Evolutionary conservation across 1,140 invertebrate genomes (phyloP).

Genomic region (Neuroterus valhalla): DNA sequence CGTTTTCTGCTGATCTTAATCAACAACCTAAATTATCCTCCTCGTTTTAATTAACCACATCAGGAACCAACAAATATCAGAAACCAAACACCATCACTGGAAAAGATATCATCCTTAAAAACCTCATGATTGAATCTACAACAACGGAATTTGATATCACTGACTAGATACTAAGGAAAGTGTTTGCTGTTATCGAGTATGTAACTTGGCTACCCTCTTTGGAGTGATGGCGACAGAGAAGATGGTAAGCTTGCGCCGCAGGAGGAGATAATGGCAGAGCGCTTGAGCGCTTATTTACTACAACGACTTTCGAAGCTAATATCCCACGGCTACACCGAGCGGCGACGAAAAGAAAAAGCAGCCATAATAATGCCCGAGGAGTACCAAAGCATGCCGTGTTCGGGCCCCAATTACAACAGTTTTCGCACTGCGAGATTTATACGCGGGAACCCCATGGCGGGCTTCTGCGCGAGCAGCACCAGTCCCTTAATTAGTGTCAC

Average conservation of each 20-base stretch:
- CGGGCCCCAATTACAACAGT: constrained; percentile 46
- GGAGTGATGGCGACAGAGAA: background rate
- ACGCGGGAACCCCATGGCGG: constrained; percentile 31
- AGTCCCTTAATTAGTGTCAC: constrained; percentile 23
- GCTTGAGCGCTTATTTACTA: constrained; percentile 46
- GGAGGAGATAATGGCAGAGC: constrained; percentile 36
- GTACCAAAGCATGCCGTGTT: constrained; percentile 9
- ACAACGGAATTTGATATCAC: too few relatives aligned
- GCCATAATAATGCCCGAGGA: constrained; percentile 28
- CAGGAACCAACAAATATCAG: too few relatives aligned
- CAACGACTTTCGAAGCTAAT: constrained; percentile 45
- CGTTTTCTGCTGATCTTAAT: constrained; percentile 9
- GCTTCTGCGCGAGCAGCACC: background rate
- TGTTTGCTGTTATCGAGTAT: constrained; percentile 9
- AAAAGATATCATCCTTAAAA: too few relatives aligned
- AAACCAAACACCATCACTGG: too few relatives aligned
- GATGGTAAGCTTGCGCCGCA: background rate
- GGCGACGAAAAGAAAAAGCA: constrained; percentile 33
- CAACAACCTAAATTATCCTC: constrained; percentile 14
- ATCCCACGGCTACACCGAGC: constrained; percentile 17
- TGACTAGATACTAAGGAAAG: background rate
- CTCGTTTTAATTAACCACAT: constrained; percentile 6
- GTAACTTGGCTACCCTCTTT: background rate
- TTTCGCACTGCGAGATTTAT: constrained; percentile 51
- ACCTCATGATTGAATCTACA: too few relatives aligned